Evolutionary conservation across 2,113 vertebrate genomes (phyloP).

Genomic region (Sclerurus mexicanus): DNA sequence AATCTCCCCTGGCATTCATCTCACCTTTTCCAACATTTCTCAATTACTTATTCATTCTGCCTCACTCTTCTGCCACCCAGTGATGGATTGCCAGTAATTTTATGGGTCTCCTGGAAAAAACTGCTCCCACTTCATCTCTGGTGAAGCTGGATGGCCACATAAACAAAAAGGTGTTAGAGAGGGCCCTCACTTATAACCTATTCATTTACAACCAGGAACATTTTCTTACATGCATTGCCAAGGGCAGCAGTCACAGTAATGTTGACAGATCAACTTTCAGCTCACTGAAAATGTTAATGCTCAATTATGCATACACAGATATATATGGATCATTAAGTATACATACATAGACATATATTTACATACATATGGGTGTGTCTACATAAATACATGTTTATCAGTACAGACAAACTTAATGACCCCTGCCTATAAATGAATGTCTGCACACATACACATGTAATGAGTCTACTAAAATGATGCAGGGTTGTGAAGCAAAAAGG

Average conservation of each 20-base stretch:
- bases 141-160: neutral
- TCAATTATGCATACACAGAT: neutral
- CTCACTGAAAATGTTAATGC: neutral
- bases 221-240: neutral
- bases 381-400: conserved; percentile 8
- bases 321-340: conserved; percentile 4
- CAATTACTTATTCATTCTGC: neutral
- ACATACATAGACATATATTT: neutral
- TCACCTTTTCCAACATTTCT: neutral
- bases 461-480: neutral
- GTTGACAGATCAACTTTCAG: neutral
- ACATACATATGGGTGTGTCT: neutral
- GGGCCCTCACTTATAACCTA: neutral
- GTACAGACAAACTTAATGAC: conserved; percentile 14
- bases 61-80: neutral
- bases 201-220: neutral
- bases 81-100: neutral
- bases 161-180: neutral
- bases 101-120: neutral
- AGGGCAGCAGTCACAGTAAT: neutral
- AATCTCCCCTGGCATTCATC: neutral
- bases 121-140: neutral
- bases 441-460: neutral
- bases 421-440: neutral
- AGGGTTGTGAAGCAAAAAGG: neutral